Percentiles rank a stretch among this genome's conserved stretches.
These are phyloP conservation scores for Trochalopteron elliotii DNA, from an alignment of 2,113 vertebrate species.

Conservation along the genomic window DNA sequence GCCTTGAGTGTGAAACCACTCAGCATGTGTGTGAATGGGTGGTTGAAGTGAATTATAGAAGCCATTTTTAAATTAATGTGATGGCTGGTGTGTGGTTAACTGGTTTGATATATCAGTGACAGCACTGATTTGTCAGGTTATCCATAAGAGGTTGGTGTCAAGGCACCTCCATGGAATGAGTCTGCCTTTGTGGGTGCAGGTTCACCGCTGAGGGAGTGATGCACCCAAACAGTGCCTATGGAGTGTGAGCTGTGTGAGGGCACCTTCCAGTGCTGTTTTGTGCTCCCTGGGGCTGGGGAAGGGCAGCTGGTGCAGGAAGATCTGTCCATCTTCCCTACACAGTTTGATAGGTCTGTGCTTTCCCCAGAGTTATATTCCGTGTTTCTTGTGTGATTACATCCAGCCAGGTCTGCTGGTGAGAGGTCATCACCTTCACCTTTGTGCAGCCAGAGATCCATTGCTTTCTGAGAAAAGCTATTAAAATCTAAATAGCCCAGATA, in stretches of 20 bases:
- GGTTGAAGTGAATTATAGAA: background rate
- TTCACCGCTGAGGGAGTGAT: background rate
- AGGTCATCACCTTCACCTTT: background rate
- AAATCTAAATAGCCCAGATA: background rate
- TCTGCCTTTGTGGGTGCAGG: background rate
- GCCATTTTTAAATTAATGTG: background rate
- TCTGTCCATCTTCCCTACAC: background rate
- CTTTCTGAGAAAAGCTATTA: constrained; percentile 23
- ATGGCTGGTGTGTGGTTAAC: background rate
- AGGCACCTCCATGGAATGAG: background rate
- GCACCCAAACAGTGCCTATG: fast-evolving
- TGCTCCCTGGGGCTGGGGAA: background rate
- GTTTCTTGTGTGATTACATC: background rate
- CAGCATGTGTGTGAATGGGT: background rate
- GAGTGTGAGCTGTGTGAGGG: background rate
- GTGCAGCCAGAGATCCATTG: background rate
- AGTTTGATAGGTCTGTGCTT: background rate
- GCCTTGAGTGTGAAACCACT: background rate
- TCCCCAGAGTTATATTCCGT: background rate
- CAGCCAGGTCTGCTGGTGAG: background rate
- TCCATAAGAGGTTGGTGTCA: background rate
- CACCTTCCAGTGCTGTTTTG: background rate
- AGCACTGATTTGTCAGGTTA: background rate
- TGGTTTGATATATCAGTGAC: background rate
- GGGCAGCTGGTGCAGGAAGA: background rate